Conservation (phyloP, 2,797 vertebrate genomes). For the Muscicapa comitata region DNA sequence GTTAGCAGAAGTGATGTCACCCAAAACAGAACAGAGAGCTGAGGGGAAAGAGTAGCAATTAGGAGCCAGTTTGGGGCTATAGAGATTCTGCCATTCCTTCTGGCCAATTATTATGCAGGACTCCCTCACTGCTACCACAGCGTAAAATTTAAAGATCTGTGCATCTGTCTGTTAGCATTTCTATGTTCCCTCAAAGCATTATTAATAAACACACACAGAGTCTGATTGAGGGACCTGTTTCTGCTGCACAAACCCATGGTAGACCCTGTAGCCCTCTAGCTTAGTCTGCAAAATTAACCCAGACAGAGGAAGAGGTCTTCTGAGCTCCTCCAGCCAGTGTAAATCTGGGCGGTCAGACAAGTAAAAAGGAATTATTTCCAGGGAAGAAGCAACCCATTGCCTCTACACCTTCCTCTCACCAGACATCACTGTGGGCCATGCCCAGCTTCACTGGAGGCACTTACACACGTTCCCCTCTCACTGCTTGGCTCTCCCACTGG, state of each 20-base stretch:
- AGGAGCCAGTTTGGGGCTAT: not conserved
- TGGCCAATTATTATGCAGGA: not conserved
- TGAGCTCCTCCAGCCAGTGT: not conserved
- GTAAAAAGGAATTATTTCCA: not conserved
- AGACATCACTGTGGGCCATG: not conserved
- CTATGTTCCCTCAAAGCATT: not conserved
- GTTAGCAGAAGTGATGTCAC: conserved; percentile 18
- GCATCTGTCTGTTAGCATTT: not conserved
- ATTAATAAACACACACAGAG: not conserved
- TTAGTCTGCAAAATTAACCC: not conserved
- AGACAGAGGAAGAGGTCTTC: not conserved
- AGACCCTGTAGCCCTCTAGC: not conserved
- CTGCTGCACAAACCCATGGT: not conserved
- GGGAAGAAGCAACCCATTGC: not conserved
- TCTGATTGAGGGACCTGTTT: not conserved
- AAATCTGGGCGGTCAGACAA: not conserved
- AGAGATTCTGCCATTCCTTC: not conserved
- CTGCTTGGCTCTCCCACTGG: not conserved
- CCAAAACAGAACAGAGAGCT: not conserved
- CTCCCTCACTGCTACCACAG: not conserved
- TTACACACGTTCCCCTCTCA: rapidly evolving
- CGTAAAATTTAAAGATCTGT: not conserved
- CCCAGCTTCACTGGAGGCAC: not conserved
- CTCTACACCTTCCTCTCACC: not conserved
- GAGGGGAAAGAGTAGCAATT: not conserved